Evolutionary conservation across 2,113 vertebrate genomes (phyloP), one percentile per base, ranked within the genome.

Genomic region (Apistogramma diplotaenia): DNA sequence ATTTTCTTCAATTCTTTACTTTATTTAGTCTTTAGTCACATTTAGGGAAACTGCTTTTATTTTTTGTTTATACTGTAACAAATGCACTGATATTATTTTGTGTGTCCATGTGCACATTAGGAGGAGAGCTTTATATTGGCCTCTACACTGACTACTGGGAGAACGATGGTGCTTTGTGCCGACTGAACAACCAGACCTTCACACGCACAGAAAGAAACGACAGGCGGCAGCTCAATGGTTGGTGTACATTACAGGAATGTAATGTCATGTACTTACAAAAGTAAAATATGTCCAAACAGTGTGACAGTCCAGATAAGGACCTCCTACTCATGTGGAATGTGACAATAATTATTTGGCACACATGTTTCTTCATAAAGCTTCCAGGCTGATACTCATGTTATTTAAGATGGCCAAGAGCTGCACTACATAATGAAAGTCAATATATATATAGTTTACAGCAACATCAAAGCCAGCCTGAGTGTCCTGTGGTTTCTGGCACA

Each of bases 101-200:
- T 46, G 51, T 74, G 27, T 82, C 77, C 55, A 37, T 55, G 53
- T 49, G 1, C 74, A 3, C 3, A 46, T 78, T 76, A 99, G 98
- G 96, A 79, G 96, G 95, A 25, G 96, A 98, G 57, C 91, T 99
- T 61, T 99, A 97, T 43, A 83, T 97, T 12, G 98, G 97, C 8
- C 95, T 99, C 60, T 98, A 98, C 90, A 97, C 95, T 0, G 98
- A 99, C 91, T 99, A 98, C 92, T 99, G 97, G 97, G 96, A 97
- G 78, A 96, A 97, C 21, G 98, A 99, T 1, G 96, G 97, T 0
- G 97, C 97, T 5, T 55, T 99, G 15, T 98, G 97, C 89, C 95
- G 98, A 70, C 90, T 94, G 21, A 96, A 95, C 57, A 95, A 93
- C 54, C 73, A 94, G 71, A 93, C 95, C 1, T 96, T 96, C 56